Evolutionary conservation across 2,797 vertebrate genomes (phyloP).

Genomic region (Gallinago nigripennis): DNA sequence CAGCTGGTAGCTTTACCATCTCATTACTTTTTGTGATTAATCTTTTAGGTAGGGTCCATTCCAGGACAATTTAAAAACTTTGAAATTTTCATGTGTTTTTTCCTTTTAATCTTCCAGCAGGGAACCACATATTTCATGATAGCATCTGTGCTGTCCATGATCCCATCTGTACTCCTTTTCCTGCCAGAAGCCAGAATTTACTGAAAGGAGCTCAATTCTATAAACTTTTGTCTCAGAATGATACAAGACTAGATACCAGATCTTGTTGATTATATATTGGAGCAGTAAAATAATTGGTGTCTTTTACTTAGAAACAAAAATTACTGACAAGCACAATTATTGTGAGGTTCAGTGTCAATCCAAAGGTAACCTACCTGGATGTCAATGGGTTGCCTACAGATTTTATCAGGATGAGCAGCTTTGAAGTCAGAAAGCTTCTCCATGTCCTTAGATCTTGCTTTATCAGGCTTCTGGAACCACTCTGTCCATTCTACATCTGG

Average conservation of each 20-base stretch:
- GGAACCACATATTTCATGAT: background rate
- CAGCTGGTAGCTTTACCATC: background rate
- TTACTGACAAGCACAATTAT: background rate
- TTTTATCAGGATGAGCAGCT: slow-evolving; percentile 82
- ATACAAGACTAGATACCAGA: background rate
- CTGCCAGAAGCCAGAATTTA: slow-evolving; percentile 30
- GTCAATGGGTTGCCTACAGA: slow-evolving; percentile 88
- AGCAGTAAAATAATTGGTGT: background rate
- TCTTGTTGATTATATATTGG: background rate
- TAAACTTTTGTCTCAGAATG: background rate
- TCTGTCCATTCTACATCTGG: slow-evolving; percentile 94
- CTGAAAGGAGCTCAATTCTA: background rate
- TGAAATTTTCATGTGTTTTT: background rate
- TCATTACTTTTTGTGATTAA: background rate
- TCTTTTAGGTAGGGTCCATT: background rate
- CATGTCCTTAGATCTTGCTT: slow-evolving; percentile 86
- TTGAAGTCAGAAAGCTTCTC: slow-evolving; percentile 90
- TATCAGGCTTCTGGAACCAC: slow-evolving; percentile 89
- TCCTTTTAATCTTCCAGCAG: slow-evolving; percentile 24
- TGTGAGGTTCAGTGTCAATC: background rate
- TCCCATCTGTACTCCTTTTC: slow-evolving; percentile 23
- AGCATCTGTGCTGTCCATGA: slow-evolving; percentile 33
- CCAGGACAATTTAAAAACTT: slow-evolving; percentile 5
- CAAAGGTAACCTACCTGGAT: slow-evolving; percentile 84
- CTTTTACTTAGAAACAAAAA: background rate